Evolutionary conservation across 2,113 vertebrate genomes (phyloP).

Genomic region (Chroicocephalus ridibundus): DNA sequence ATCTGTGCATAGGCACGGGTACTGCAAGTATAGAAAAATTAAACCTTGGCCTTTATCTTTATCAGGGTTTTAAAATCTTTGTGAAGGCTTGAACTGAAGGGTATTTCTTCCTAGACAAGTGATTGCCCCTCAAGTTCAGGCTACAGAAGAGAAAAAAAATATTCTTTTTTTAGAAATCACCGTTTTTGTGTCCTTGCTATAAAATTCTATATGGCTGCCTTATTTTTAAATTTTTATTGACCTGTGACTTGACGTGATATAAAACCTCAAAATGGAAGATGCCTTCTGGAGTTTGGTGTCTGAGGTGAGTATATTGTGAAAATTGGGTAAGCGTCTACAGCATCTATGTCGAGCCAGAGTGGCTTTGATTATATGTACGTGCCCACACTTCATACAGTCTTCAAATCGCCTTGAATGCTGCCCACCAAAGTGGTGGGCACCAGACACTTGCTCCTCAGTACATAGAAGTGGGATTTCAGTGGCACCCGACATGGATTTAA

Average conservation of each 20-base stretch:
- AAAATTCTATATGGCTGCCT: neutral
- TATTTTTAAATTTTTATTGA: neutral
- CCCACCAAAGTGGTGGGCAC: neutral
- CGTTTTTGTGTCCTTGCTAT: neutral
- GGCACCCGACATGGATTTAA: neutral
- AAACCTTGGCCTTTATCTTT: neutral
- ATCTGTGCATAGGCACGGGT: neutral
- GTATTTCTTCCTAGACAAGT: neutral
- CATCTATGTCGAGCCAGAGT: neutral
- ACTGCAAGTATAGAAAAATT: neutral
- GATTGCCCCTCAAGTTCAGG: neutral
- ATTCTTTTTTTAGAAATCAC: neutral
- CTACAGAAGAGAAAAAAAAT: neutral
- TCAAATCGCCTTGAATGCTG: neutral
- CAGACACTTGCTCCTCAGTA: neutral
- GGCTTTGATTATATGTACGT: neutral
- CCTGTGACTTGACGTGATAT: neutral
- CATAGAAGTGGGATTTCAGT: neutral
- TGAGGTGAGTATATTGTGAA: neutral
- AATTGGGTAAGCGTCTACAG: neutral
- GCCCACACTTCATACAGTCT: neutral
- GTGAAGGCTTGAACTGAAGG: neutral
- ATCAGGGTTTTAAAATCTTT: neutral
- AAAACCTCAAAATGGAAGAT: neutral
- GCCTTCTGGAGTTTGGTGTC: neutral